These are phyloP conservation scores for Acrocephalus arundinaceus DNA, from an alignment of 2,113 vertebrate species.

Conservation along the genomic window DNA sequence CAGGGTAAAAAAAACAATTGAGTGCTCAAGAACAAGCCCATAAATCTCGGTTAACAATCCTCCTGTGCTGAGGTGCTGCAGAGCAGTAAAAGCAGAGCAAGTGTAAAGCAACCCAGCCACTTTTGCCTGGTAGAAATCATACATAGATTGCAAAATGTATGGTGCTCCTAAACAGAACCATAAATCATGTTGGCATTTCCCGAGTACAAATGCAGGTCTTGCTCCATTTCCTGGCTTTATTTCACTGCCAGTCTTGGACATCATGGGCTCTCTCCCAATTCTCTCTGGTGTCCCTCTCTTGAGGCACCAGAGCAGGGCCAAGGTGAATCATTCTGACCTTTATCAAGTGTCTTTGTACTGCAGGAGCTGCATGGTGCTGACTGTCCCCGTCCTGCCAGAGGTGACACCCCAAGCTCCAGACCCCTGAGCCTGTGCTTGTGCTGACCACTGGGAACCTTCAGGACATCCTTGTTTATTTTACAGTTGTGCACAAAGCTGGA, in stretches of 20 bases:
- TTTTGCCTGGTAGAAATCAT: neutral
- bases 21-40: neutral
- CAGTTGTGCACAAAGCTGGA: neutral
- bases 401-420: neutral
- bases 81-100: neutral
- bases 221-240: neutral
- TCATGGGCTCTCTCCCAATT: neutral
- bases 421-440: accelerated
- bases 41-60: neutral
- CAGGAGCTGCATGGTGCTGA: neutral
- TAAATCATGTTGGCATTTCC: neutral
- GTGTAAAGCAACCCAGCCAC: neutral
- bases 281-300: accelerated
- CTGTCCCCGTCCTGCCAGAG: no score
- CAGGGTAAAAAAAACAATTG: neutral
- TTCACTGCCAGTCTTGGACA: accelerated
- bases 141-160: neutral
- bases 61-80: neutral
- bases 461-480: neutral
- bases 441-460: neutral
- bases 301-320: accelerated
- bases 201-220: accelerated
- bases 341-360: accelerated
- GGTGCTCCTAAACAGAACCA: neutral
- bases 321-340: neutral